Evolutionary conservation across 2,113 vertebrate genomes (phyloP).

Genomic region (Labrus mixtus): DNA sequence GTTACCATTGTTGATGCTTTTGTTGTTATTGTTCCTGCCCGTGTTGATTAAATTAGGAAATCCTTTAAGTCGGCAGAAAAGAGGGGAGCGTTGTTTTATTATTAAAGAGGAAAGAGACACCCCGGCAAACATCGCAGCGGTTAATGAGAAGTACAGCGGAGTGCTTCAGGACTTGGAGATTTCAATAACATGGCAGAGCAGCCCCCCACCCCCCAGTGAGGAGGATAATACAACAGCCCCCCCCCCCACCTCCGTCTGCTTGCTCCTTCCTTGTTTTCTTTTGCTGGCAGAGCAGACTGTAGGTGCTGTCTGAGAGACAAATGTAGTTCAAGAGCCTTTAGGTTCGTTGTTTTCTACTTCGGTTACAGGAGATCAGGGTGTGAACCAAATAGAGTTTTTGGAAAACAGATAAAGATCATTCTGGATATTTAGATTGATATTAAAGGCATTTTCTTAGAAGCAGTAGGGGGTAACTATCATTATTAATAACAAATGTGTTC

Average conservation of each 20-base stretch:
- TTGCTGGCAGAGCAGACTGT: conserved; percentile 71
- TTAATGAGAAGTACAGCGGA: conserved; percentile 82
- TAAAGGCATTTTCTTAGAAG: not conserved
- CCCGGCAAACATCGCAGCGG: conserved; percentile 69
- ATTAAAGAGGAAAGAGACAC: conserved; percentile 82
- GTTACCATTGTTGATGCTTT: conserved; percentile 79
- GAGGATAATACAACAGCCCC: conserved; percentile 68
- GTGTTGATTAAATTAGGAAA: conserved; percentile 82
- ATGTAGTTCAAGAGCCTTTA: conserved; percentile 74
- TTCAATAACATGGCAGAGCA: conserved; percentile 80
- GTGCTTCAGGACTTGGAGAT: conserved; percentile 81
- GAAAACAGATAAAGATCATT: conserved; percentile 20
- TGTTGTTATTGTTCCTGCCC: conserved; percentile 82
- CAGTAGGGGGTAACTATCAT: not conserved
- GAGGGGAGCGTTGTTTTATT: conserved; percentile 78
- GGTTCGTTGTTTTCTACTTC: conserved; percentile 38
- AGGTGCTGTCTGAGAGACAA: conserved; percentile 77
- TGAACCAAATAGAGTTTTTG: conserved; percentile 9
- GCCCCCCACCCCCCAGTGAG: conserved; percentile 52
- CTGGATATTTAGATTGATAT: not conserved
- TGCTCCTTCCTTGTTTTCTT: conserved; percentile 72
- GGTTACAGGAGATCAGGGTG: conserved; percentile 14
- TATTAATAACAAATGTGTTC: not conserved
- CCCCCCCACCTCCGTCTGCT: conserved; percentile 52
- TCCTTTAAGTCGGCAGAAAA: conserved; percentile 83